Evolutionary conservation across 2,113 vertebrate genomes (phyloP).

Genomic region (Gavialis gangeticus): DNA sequence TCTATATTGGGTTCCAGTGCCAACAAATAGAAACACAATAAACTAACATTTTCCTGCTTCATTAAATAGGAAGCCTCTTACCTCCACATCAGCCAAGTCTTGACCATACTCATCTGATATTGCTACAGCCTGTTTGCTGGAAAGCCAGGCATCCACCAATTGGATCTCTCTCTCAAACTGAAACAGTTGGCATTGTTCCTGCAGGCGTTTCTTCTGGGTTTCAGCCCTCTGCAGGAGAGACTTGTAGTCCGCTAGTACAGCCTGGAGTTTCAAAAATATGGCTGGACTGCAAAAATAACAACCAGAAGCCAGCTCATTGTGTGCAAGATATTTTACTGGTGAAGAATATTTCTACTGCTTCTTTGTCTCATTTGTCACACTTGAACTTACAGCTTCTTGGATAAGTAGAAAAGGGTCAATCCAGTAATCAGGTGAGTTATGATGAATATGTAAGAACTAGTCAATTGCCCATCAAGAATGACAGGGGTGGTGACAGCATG

Average conservation of each 20-base stretch:
- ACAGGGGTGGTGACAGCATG: too few species aligned
- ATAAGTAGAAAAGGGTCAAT: neutral
- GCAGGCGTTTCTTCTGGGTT: slow-evolving; percentile 70
- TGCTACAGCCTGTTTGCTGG: slow-evolving; percentile 76
- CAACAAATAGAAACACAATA: neutral
- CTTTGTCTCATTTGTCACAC: neutral
- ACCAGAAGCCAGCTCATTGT: neutral
- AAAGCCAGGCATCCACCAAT: slow-evolving; percentile 86
- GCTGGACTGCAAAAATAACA: slow-evolving; percentile 66
- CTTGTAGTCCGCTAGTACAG: slow-evolving; percentile 72
- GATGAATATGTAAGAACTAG: neutral
- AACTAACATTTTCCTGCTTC: neutral
- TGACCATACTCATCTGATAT: slow-evolving; percentile 87
- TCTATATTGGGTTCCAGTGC: neutral
- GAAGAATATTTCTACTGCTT: neutral
- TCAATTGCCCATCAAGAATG: too few species aligned
- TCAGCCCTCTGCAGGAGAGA: slow-evolving; percentile 76
- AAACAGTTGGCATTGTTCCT: slow-evolving; percentile 84
- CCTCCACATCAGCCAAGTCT: slow-evolving; percentile 89
- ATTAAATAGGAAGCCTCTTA: slow-evolving; percentile 49
- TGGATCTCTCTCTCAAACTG: slow-evolving; percentile 86
- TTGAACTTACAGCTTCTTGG: slow-evolving; percentile 10
- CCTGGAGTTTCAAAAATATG: slow-evolving; percentile 79
- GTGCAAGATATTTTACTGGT: neutral
- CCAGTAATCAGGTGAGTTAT: neutral